Base-by-base conservation (phyloP, 2,888 invertebrate genomes). In the Helobdella robusta region DNA sequence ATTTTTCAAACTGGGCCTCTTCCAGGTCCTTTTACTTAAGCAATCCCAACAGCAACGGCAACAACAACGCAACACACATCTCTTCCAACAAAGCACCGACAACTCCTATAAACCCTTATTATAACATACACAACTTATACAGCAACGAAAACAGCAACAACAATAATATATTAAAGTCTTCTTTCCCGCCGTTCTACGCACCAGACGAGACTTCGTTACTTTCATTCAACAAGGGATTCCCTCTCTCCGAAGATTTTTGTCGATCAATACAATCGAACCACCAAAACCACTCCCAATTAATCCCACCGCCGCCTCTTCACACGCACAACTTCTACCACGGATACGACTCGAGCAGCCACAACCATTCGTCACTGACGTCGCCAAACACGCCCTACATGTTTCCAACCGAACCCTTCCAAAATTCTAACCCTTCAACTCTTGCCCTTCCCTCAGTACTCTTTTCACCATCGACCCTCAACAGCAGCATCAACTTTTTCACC, bases 351-450 rank as follows among this genome's bases (percentile, higher is more conserved):
- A 56, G 18, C 32, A 28, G 18, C 20, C 28, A 56, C n/a, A 25
- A 56, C 32, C 56, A 56, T n/a, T 28, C 30, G n/a, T n/a, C 44
- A 11, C 44, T 40, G 11, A 40, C 44, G 11, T 56, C 56, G n/a
- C 56, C 56, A 30, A n/a, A n/a, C n/a, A 25, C 56, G 20, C 28
- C 56, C 28, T 56, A 56, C 56, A 56, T 56, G 56, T 28, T 56
- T 56, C 56, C 56, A 4, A 32, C 30, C 56, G 56, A 56, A n/a
- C 28, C 25, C 28, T 56, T 56, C 56, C 56, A 56, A 32, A n/a
- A 25, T 6, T n/a, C 56, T n/a, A n/a, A n/a, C 25, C 28, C 56
- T 3, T n/a, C 56, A n/a, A 56, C 25, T 3, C 6, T 56, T 5
- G n/a, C 56, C 32, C n/a, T 56, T n/a, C 32, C 56, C 18, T 32